phyloP scores from a whole-genome alignment of 2,797 vertebrate species.

The Parauchenoglanis ngamensis region DNA sequence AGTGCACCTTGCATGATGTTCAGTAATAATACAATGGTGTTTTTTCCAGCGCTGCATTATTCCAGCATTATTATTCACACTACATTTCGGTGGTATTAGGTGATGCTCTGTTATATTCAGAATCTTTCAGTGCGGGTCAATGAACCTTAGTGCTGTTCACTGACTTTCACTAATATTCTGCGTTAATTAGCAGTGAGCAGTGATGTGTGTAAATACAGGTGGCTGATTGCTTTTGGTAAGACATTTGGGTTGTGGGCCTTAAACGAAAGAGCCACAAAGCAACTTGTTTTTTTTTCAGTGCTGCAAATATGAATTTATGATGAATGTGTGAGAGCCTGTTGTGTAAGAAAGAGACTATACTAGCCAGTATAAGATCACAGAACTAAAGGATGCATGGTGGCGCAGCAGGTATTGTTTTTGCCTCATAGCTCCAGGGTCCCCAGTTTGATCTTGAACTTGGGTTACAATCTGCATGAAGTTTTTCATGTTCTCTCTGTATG shows the following conservation, averaged over 20 bases:
- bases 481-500: not conserved
- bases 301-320: conserved; percentile 1
- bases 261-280: not conserved
- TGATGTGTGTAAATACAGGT: conserved; percentile 25
- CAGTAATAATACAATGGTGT: not conserved
- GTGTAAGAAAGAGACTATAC: not conserved
- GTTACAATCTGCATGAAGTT: not conserved
- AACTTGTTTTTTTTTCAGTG: not conserved
- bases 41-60: not conserved
- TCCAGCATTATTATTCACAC: not conserved
- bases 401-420: not conserved
- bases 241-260: not conserved
- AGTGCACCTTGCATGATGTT: not conserved
- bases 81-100: not conserved
- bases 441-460: not conserved
- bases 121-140: not conserved
- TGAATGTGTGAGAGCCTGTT: not conserved
- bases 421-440: not conserved
- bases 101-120: not conserved
- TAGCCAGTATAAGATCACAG: not conserved
- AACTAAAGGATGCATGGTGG: not conserved
- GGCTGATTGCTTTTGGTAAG: not conserved
- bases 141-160: conserved; percentile 16
- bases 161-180: conserved; percentile 17
- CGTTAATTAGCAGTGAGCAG: conserved; percentile 6